Conservation (phyloP, 2,113 vertebrate genomes). For the Odocoileus virginianus region DNA sequence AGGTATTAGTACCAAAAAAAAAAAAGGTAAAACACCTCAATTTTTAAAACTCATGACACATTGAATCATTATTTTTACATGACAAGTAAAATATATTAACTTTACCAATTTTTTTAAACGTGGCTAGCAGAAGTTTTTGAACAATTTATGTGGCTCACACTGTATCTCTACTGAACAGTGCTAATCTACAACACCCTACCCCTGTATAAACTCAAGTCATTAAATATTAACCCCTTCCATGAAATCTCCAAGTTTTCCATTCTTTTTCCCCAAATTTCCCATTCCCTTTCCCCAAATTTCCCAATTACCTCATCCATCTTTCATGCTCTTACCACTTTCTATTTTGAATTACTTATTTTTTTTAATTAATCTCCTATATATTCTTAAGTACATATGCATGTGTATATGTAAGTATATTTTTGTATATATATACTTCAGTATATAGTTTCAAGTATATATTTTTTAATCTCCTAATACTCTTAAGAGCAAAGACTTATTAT, state of each 20-base stretch:
- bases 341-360: not conserved
- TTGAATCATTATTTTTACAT: not conserved
- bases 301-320: not conserved
- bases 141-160: not conserved
- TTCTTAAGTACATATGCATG: not conserved
- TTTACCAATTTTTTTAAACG: not conserved
- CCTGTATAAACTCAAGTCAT: not conserved
- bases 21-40: not conserved
- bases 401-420: not conserved
- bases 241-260: not conserved
- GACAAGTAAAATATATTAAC: not conserved
- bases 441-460: not conserved
- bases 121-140: not conserved
- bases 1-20: not conserved
- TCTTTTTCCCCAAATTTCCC: not conserved
- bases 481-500: not conserved
- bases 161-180: not conserved
- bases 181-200: not conserved
- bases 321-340: not conserved
- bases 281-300: not conserved
- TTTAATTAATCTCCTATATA: not conserved
- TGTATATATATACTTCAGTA: not conserved
- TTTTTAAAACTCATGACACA: not conserved
- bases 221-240: not conserved
- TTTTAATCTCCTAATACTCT: not conserved